These are phyloP conservation scores for Poeciliopsis retropinna DNA, from an alignment of 2,113 vertebrate genomes.

Conservation along the genomic window DNA sequence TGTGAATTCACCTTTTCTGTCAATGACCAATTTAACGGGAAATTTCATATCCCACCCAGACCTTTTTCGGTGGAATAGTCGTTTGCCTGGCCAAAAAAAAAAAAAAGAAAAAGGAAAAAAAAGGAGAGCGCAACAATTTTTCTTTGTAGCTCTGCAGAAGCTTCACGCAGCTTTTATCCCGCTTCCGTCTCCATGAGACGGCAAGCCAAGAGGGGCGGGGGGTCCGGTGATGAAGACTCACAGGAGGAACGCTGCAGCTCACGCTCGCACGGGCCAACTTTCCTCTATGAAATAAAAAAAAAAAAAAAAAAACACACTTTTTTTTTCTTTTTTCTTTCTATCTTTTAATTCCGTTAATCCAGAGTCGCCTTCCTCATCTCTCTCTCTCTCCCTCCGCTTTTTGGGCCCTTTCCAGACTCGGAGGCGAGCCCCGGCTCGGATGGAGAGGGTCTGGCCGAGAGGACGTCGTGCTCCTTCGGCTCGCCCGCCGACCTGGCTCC, in stretches of 20 bases:
- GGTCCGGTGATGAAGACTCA: conserved; percentile 65
- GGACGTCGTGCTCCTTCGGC: conserved; percentile 93
- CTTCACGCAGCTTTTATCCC: conserved; percentile 51
- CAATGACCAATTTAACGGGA: conserved; percentile 18
- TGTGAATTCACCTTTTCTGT: conserved; percentile 24
- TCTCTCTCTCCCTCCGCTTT: conserved; percentile 13
- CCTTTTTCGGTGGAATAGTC: conserved; percentile 36
- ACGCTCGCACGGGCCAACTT: conserved; percentile 43
- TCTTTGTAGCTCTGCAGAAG: conserved; percentile 44
- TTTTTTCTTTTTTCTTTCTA: no score
- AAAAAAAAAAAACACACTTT: no score
- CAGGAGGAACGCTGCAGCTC: conserved; percentile 11
- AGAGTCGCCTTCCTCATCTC: conserved; percentile 47
- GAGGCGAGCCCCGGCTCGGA: conserved; percentile 96
- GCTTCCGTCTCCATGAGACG: conserved; percentile 47
- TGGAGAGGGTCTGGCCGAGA: conserved; percentile 90
- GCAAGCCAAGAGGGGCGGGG: conserved; percentile 51
- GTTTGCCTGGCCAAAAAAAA: conserved; percentile 24
- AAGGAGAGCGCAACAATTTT: conserved; percentile 37
- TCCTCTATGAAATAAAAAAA: conserved; percentile 36
- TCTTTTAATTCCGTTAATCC: conserved; percentile 38
- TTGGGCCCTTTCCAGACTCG: conserved; percentile 82
- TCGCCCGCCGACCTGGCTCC: conserved; percentile 87
- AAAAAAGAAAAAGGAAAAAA: not conserved
- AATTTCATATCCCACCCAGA: conserved; percentile 34